Evolutionary conservation across 2,888 invertebrate genomes (phyloP), one percentile per base, ranked within the genome.

Genomic region (Lepidocyrtinus sp.): DNA sequence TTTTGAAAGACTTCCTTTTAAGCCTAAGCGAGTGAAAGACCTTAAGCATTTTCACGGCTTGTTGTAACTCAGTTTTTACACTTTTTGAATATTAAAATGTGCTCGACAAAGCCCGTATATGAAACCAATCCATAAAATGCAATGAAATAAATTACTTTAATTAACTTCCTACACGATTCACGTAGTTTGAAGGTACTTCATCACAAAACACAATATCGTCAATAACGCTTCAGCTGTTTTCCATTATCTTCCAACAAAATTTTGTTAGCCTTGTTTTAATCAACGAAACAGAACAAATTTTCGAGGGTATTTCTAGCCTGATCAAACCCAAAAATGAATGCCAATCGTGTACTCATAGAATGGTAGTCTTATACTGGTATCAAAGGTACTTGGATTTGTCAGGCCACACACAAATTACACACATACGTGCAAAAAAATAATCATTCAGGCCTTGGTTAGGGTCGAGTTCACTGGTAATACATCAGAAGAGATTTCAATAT

Each of bases 1-100:
- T 81, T 80, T 83, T 84, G 9, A 81, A 83, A 61, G 83, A 83
- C 24, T 75, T 80, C 75, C 84, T 80, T 69, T 83, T 85, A 45
- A 83, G 80, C 67, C 85, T 75, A 24, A 85, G 76, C 19, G 85
- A 85, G 64, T 84, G 79, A 73, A 85, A 85, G 15, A 85, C 85
- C 81, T 85, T 85, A 9, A 85, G 80, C 85, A 85, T 85, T 82
- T 81, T 85, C 19, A 75, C 55, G 17, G 55, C 17, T 55, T 55
- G 55, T 55, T 17, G n/a, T 55, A 2, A n/a, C 55, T n/a, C 55
- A 36, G 12, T 36, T 9, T n/a, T 55, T 17, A 55, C 55, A 12
- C 55, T 5, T 12, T 55, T 55, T n/a, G n/a, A 12, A 55, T 55
- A 55, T 55, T 55, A 15, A n/a, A 55, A 55, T 55, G 36, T 36